phyloP scores from a whole-genome alignment of 2,797 vertebrate genomes.

The Schizopygopsis malacanthus region DNA sequence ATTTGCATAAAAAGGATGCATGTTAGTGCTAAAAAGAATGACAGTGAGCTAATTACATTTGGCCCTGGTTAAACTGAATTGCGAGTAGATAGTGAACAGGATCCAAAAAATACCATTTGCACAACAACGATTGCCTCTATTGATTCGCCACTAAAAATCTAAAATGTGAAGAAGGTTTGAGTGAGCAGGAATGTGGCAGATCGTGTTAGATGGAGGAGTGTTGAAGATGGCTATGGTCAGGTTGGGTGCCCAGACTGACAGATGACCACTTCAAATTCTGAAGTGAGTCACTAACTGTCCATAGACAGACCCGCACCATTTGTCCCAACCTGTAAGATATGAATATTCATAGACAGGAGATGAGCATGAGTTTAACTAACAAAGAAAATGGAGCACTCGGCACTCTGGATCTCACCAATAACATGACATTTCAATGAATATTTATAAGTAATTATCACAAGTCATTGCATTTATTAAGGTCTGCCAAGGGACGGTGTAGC shows the following conservation, averaged over 20 bases:
- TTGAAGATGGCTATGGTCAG: slow-evolving; percentile 12
- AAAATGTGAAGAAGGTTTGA: neutral
- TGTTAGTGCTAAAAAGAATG: neutral
- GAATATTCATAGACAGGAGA: slow-evolving; percentile 71
- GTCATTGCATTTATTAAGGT: slow-evolving; percentile 44
- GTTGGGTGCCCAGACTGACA: slow-evolving; percentile 53
- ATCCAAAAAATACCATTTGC: neutral
- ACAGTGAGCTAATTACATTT: neutral
- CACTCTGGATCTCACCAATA: slow-evolving; percentile 52
- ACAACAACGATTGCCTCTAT: neutral
- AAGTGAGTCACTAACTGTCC: slow-evolving; percentile 49
- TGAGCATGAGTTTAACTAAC: slow-evolving; percentile 55
- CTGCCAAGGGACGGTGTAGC: slow-evolving; percentile 18
- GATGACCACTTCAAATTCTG: slow-evolving; percentile 64
- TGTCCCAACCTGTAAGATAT: slow-evolving; percentile 50
- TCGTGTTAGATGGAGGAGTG: slow-evolving; percentile 31
- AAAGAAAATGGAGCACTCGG: slow-evolving; percentile 49
- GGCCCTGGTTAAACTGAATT: neutral
- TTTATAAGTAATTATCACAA: slow-evolving; percentile 48
- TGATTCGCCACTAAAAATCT: neutral
- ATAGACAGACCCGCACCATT: slow-evolving; percentile 56
- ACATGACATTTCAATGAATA: slow-evolving; percentile 52
- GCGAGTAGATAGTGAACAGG: neutral
- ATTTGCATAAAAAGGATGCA: neutral
- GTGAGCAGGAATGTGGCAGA: slow-evolving; percentile 45